These are phyloP conservation scores for Anticlea derivata DNA, from an alignment of 2,888 invertebrate genomes.

Conservation along the genomic window DNA sequence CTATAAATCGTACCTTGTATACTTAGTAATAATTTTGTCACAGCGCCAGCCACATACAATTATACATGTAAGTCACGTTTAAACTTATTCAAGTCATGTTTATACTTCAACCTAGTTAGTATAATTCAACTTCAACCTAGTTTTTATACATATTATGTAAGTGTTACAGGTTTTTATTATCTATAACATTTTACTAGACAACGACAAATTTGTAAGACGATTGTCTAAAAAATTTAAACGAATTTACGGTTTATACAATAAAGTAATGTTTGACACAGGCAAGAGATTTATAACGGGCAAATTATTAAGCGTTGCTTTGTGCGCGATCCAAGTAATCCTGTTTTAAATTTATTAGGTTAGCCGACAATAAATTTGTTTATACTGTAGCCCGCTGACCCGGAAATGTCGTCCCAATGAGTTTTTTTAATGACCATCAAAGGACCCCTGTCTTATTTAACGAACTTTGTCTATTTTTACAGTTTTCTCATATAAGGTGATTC, in stretches of 20 bases:
- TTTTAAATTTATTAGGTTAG: slow-evolving; percentile 80
- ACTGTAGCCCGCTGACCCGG: slow-evolving; percentile 74
- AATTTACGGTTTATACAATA: slow-evolving; percentile 47
- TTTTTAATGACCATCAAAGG: slow-evolving; percentile 59
- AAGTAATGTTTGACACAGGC: slow-evolving; percentile 60
- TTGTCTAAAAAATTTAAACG: slow-evolving; percentile 24
- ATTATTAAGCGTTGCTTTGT: slow-evolving; percentile 79
- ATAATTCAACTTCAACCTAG: no score
- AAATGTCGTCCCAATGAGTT: slow-evolving; percentile 69
- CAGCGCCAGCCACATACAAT: no score
- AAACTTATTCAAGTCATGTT: no score
- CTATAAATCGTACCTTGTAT: no score
- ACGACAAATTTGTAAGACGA: slow-evolving; percentile 20
- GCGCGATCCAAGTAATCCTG: slow-evolving; percentile 76
- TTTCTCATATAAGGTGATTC: slow-evolving; percentile 28
- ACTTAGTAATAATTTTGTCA: no score
- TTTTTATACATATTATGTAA: no score
- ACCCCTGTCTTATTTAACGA: slow-evolving; percentile 48
- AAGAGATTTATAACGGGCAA: slow-evolving; percentile 75
- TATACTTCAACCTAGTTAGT: no score
- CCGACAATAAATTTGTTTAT: slow-evolving; percentile 79
- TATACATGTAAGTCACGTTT: no score
- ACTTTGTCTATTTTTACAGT: slow-evolving; percentile 37
- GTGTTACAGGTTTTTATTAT: no score
- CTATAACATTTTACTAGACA: slow-evolving; percentile 1